Percentiles rank a stretch among this genome's conserved stretches.
These are phyloP conservation scores for Phrynosoma platyrhinos DNA, from an alignment of 2,113 vertebrate species.

Conservation along the genomic window DNA sequence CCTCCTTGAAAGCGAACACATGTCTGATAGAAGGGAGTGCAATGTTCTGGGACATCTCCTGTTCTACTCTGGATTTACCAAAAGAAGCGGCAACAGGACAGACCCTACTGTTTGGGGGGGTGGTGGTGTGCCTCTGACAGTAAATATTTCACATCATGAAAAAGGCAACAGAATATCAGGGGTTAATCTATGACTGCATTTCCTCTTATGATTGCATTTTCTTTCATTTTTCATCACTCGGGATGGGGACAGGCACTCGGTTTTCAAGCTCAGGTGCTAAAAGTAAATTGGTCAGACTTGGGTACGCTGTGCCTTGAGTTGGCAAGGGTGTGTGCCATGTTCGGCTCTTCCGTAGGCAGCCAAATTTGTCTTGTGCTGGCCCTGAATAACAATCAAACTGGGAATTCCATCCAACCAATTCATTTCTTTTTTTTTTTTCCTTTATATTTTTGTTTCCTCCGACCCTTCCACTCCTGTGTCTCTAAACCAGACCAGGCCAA, in stretches of 20 bases:
- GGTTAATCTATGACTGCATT: background rate
- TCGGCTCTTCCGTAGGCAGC: background rate
- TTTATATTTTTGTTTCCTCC: constrained; percentile 76
- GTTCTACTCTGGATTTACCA: too few relatives aligned
- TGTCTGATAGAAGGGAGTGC: too few relatives aligned
- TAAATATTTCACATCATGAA: too few relatives aligned
- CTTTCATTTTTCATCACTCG: background rate
- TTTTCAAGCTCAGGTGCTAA: background rate
- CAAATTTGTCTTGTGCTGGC: background rate
- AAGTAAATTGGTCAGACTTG: background rate
- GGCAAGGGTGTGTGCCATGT: too few relatives aligned
- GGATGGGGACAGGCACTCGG: background rate
- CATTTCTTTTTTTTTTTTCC: constrained; percentile 39
- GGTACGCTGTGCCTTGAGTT: background rate
- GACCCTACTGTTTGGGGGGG: too few relatives aligned
- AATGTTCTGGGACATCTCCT: too few relatives aligned
- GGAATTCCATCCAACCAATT: constrained; percentile 31
- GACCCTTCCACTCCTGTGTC: constrained; percentile 71
- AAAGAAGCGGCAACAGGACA: too few relatives aligned
- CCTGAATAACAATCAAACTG: background rate
- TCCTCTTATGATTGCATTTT: background rate
- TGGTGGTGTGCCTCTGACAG: too few relatives aligned
- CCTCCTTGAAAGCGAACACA: too few relatives aligned
- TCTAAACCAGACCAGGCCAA: constrained; percentile 81
- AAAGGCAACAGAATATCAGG: too few relatives aligned